A percentile compares a stretch with the other conserved stretches of the same genome.
These are phyloP conservation scores for Xanthorhoe designata DNA, from an alignment of 2,888 invertebrate species.

Conservation along the genomic window DNA sequence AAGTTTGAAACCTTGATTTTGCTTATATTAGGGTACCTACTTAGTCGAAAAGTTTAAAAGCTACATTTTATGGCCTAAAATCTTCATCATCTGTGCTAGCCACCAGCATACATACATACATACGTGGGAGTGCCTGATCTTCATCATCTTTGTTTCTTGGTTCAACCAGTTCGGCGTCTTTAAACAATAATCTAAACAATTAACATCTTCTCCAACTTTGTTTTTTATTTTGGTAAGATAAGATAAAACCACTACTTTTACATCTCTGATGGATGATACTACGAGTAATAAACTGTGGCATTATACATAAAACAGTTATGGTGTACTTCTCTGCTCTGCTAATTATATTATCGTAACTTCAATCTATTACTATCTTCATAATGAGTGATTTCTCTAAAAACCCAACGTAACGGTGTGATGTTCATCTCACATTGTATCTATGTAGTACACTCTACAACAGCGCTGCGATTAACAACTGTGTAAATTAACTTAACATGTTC, in stretches of 20 bases:
- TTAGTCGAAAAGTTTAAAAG: too few relatives aligned
- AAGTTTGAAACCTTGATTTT: too few relatives aligned
- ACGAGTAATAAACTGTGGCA: neutral
- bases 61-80: too few relatives aligned
- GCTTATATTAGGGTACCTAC: too few relatives aligned
- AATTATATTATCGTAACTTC: constrained; percentile 11
- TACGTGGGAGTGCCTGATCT: too few relatives aligned
- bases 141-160: too few relatives aligned
- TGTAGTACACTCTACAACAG: too few relatives aligned
- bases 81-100: too few relatives aligned
- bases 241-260: neutral
- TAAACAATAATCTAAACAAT: neutral
- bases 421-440: constrained; percentile 41
- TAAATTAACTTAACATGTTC: too few relatives aligned
- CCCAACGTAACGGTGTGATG: constrained; percentile 44
- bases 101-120: too few relatives aligned
- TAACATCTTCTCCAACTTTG: neutral
- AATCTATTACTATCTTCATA: constrained; percentile 43
- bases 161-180: neutral
- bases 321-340: constrained; percentile 4
- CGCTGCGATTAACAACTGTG: too few relatives aligned
- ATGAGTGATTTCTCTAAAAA: constrained; percentile 54
- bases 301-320: neutral
- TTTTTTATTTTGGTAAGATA: neutral
- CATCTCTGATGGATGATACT: neutral